Evolutionary conservation across 2,113 vertebrate species (phyloP).

Genomic region (Eonycteris spelaea): DNA sequence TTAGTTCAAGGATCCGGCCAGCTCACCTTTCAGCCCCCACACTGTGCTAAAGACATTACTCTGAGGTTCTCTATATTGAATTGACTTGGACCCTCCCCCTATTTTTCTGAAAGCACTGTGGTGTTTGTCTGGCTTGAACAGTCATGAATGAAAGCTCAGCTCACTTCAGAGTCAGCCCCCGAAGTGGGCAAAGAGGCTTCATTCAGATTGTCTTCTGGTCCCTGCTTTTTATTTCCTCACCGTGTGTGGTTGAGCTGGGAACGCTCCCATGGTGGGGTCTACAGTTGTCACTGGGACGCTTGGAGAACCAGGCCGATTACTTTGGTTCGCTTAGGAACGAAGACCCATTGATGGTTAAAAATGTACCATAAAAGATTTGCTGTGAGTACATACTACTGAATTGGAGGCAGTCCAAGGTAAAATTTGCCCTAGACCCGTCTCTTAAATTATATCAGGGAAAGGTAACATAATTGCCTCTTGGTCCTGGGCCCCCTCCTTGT

Average conservation of each 20-base stretch:
- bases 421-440: not conserved
- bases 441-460: slow-evolving; percentile 6
- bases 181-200: slow-evolving; percentile 68
- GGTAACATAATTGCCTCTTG: not conserved
- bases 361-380: not conserved
- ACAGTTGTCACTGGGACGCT: not conserved
- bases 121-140: slow-evolving; percentile 80
- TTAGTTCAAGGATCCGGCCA: slow-evolving; percentile 77
- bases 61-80: slow-evolving; percentile 70
- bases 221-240: slow-evolving; percentile 60
- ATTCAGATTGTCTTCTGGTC: slow-evolving; percentile 64
- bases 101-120: slow-evolving; percentile 74
- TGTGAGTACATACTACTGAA: not conserved
- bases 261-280: not conserved
- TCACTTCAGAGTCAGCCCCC: slow-evolving; percentile 66
- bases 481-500: not conserved
- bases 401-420: not conserved
- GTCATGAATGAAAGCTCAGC: slow-evolving; percentile 78
- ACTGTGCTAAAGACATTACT: slow-evolving; percentile 68
- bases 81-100: slow-evolving; percentile 66
- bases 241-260: slow-evolving; percentile 55
- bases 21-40: slow-evolving; percentile 74
- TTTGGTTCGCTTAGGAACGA: not conserved
- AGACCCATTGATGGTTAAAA: not conserved
- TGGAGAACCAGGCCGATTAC: not conserved